These are phyloP conservation scores for Xylocampa areola DNA, from an alignment of 2,888 invertebrate genomes.

Conservation along the genomic window DNA sequence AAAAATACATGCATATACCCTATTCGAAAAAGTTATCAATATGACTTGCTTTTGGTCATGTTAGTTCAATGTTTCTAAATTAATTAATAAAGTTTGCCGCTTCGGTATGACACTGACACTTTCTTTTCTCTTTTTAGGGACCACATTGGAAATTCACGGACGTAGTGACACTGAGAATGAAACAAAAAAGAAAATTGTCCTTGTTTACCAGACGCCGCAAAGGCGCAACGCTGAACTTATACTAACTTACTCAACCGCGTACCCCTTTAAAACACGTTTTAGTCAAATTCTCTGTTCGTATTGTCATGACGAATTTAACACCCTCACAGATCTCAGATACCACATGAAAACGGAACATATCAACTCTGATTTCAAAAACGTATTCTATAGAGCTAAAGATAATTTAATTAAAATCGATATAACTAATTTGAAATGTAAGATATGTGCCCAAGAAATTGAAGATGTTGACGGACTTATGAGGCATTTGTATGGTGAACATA, in stretches of 20 bases:
- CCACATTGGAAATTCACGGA: slow-evolving; percentile 83
- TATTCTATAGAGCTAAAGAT: slow-evolving; percentile 83
- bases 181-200: slow-evolving; percentile 83
- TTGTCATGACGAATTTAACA: slow-evolving; percentile 80
- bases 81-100: slow-evolving; percentile 36
- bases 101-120: slow-evolving; percentile 79
- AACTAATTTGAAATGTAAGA: slow-evolving; percentile 80
- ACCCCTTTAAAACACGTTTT: slow-evolving; percentile 84
- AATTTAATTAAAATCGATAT: slow-evolving; percentile 84
- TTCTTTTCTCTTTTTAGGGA: slow-evolving; percentile 88
- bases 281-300: slow-evolving; percentile 83
- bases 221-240: slow-evolving; percentile 85
- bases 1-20: too few relatives aligned
- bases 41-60: slow-evolving; percentile 38
- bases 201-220: slow-evolving; percentile 84
- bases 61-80: slow-evolving; percentile 39
- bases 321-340: slow-evolving; percentile 72
- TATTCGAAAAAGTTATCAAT: too few relatives aligned
- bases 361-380: slow-evolving; percentile 79
- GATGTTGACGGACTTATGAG: slow-evolving; percentile 80
- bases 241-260: slow-evolving; percentile 80
- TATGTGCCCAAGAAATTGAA: slow-evolving; percentile 73
- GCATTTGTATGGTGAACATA: slow-evolving; percentile 78
- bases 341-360: slow-evolving; percentile 80
- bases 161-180: slow-evolving; percentile 78